A percentile compares a stretch with the other conserved stretches of the same genome.
Conservation (phyloP, 2,113 vertebrate genomes). For the Sceloporus tristichus region DNA sequence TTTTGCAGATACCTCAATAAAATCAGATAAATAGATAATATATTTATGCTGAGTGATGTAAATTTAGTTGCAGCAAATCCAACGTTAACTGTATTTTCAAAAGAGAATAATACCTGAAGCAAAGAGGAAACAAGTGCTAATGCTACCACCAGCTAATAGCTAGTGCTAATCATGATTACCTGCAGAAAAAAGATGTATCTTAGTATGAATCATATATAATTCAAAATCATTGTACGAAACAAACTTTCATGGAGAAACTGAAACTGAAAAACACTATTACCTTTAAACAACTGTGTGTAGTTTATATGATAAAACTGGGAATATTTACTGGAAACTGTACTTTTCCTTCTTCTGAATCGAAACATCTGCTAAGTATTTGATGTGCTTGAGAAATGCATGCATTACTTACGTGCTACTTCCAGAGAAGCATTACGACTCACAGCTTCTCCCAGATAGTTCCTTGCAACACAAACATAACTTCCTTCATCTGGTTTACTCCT, state of each 20-base stretch:
- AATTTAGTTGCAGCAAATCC: slow-evolving; percentile 49
- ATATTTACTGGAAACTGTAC: not conserved
- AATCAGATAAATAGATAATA: slow-evolving; percentile 57
- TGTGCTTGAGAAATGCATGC: not conserved
- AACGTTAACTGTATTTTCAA: slow-evolving; percentile 52
- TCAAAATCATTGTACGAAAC: accelerated
- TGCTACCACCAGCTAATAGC: not conserved
- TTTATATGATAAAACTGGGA: not conserved
- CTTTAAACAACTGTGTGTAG: not conserved
- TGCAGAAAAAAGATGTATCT: slow-evolving; percentile 5
- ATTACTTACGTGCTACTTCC: slow-evolving; percentile 98
- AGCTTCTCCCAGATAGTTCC: slow-evolving; percentile 98
- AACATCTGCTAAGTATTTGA: not conserved
- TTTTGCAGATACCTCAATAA: slow-evolving; percentile 57
- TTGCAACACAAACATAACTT: slow-evolving; percentile 94
- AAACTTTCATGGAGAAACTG: slow-evolving; percentile 26
- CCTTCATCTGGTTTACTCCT: slow-evolving; percentile 97
- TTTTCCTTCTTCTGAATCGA: not conserved
- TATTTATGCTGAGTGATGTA: slow-evolving; percentile 48
- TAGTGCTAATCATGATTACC: slow-evolving; percentile 51
- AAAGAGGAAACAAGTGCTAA: slow-evolving; percentile 47
- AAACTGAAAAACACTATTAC: slow-evolving; percentile 31
- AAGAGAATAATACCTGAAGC: slow-evolving; percentile 57
- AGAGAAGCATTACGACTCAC: slow-evolving; percentile 97
- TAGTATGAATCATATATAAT: slow-evolving; percentile 14